Percentiles rank a stretch among this genome's conserved stretches.
Evolutionary conservation across 35 echinoderm and acorn worm genomes (phyloP).

Genomic region (Heliocidaris tuberculata): DNA sequence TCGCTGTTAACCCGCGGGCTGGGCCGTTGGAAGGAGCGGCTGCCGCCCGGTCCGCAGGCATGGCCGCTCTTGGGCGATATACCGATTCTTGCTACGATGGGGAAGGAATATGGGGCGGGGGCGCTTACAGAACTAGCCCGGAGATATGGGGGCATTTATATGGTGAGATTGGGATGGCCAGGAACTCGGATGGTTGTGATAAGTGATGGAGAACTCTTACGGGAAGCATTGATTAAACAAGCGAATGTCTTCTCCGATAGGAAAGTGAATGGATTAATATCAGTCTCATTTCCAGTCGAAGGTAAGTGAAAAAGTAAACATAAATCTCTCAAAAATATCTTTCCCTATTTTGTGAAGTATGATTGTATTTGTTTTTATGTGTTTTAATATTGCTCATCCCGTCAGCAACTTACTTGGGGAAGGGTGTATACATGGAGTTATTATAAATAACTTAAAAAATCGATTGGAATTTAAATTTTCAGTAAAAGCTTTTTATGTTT

Average conservation of each 20-base stretch:
- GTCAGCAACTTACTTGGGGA: too few species aligned
- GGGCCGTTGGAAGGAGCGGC: neutral
- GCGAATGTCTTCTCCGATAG: constrained; percentile 21
- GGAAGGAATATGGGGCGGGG: constrained; percentile 35
- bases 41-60: constrained; percentile 33
- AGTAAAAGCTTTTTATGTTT: too few species aligned
- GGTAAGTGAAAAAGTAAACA: neutral
- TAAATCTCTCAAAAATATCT: neutral
- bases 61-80: constrained; percentile 39
- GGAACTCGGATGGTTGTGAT: neutral
- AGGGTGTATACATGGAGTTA: too few species aligned
- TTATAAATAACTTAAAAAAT: too few species aligned
- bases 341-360: neutral
- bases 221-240: constrained; percentile 41
- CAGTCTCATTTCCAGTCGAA: constrained; percentile 41
- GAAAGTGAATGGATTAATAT: constrained; percentile 25
- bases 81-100: neutral
- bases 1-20: neutral
- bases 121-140: constrained; percentile 26
- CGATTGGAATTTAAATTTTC: too few species aligned
- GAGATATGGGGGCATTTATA: constrained; percentile 33
- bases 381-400: neutral
- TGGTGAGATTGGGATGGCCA: constrained; percentile 18
- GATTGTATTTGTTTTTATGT: neutral
- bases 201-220: neutral